A percentile compares a stretch with the other conserved stretches of the same genome.
These are phyloP conservation scores for Liolophura sinensis DNA, from an alignment of 1,140 invertebrate genomes.

Conservation along the genomic window DNA sequence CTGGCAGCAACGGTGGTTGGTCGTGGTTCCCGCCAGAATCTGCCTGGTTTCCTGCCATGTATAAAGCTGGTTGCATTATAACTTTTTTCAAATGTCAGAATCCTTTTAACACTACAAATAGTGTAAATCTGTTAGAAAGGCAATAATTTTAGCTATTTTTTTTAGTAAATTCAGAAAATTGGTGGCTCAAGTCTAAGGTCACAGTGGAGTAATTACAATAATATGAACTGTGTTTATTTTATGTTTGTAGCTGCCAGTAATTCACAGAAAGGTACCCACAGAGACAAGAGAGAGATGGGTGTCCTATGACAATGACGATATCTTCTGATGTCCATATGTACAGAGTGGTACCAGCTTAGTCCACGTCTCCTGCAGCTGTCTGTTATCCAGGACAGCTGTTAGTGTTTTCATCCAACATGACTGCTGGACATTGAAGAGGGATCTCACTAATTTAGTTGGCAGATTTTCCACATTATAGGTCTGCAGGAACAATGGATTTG, in stretches of 20 bases:
- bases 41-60: neutral
- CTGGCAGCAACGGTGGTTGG: no score
- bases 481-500: no score
- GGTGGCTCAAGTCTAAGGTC: neutral
- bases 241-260: slow-evolving; percentile 71
- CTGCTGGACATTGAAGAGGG: no score
- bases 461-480: no score
- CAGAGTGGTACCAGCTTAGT: no score
- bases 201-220: neutral
- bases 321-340: slow-evolving; percentile 41
- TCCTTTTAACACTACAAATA: no score
- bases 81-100: no score
- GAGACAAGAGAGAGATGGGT: slow-evolving; percentile 53
- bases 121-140: neutral
- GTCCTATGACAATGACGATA: slow-evolving; percentile 49
- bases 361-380: no score
- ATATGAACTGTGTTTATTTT: slow-evolving; percentile 5
- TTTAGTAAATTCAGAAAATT: neutral
- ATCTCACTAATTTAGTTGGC: no score
- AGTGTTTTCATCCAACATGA: no score
- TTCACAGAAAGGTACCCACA: slow-evolving; percentile 72
- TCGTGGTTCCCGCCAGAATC: neutral
- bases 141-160: neutral
- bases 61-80: no score
- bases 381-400: no score